Percentiles rank a stretch among this genome's conserved stretches.
Evolutionary conservation across 2,113 vertebrate species (phyloP).

Genomic region (Polyodon spathula): DNA sequence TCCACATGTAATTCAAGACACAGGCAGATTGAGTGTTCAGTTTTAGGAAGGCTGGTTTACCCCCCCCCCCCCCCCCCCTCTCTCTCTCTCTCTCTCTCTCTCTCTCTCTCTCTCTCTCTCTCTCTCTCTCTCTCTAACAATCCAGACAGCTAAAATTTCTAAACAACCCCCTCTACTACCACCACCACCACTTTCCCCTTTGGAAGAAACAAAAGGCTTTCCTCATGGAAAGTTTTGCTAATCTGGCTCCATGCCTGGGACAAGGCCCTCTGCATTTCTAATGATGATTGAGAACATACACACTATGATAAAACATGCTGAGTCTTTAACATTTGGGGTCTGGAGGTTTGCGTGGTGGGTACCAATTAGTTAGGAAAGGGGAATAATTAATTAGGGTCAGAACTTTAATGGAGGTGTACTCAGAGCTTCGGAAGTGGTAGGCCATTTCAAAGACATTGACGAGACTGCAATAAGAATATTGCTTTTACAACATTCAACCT

Average conservation of each 20-base stretch:
- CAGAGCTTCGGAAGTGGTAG: slow-evolving; percentile 26
- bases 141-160: slow-evolving; percentile 40
- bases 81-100: slow-evolving; percentile 23
- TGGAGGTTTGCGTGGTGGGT: slow-evolving; percentile 37
- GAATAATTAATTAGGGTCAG: slow-evolving; percentile 15
- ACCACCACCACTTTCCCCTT: slow-evolving; percentile 25
- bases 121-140: slow-evolving; percentile 24
- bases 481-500: slow-evolving; percentile 41
- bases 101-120: slow-evolving; percentile 26
- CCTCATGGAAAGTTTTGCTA: slow-evolving; percentile 88
- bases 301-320: slow-evolving; percentile 63
- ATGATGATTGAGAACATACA: slow-evolving; percentile 74
- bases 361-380: slow-evolving; percentile 27
- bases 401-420: slow-evolving; percentile 12
- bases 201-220: slow-evolving; percentile 65
- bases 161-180: slow-evolving; percentile 27
- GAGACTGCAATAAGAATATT: slow-evolving; percentile 17
- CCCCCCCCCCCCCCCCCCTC: too few species aligned
- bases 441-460: slow-evolving; percentile 23
- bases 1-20: slow-evolving; percentile 51
- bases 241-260: slow-evolving; percentile 65
- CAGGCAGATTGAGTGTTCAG: slow-evolving; percentile 44
- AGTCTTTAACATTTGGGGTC: slow-evolving; percentile 56
- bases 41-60: slow-evolving; percentile 30
- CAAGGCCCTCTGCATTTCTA: slow-evolving; percentile 65